A percentile compares a stretch with the other conserved stretches of the same genome.
These are phyloP conservation scores for Lamellibrachia satsuma DNA, from an alignment of 2,888 invertebrate species.

Conservation along the genomic window DNA sequence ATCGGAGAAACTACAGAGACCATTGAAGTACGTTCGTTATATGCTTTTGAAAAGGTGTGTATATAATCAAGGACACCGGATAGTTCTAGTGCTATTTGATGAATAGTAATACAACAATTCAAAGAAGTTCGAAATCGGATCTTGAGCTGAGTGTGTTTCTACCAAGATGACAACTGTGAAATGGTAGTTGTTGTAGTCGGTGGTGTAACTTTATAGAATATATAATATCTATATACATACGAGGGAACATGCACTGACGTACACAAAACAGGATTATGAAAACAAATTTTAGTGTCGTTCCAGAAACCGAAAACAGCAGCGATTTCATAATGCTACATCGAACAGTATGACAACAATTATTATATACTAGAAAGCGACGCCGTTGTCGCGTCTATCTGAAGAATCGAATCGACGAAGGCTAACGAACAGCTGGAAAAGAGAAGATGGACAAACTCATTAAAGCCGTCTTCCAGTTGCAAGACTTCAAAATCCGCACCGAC, in stretches of 20 bases:
- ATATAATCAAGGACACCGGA: neutral
- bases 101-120: too few species aligned
- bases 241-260: neutral
- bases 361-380: neutral
- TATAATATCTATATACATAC: neutral
- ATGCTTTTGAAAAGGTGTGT: neutral
- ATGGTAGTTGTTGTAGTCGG: neutral
- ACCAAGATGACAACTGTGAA: neutral
- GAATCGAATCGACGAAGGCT: neutral
- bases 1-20: neutral
- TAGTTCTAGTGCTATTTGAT: neutral
- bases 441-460: constrained; percentile 38
- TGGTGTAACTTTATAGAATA: neutral
- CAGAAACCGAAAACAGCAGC: neutral
- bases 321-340: neutral
- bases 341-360: neutral
- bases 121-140: too few species aligned
- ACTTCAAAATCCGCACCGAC: constrained; percentile 61
- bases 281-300: neutral
- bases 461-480: constrained; percentile 40
- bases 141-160: too few species aligned
- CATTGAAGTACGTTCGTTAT: neutral
- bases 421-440: neutral
- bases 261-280: neutral
- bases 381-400: neutral